Evolutionary conservation across 2,797 vertebrate species (phyloP).

Genomic region (Diglossa cyanea): DNA sequence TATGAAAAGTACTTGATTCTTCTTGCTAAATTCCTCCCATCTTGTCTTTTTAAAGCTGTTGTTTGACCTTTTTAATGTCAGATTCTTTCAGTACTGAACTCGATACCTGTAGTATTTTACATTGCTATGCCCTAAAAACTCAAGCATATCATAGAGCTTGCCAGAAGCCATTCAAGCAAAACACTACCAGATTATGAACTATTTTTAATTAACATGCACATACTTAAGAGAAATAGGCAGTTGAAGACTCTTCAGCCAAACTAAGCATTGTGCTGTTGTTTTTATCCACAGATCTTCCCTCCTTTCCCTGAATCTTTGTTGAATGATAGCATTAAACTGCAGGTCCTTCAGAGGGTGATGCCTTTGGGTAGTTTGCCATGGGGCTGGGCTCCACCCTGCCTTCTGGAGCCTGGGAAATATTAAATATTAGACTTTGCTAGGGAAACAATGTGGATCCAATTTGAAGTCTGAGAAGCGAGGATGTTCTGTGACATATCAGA

Average conservation of each 20-base stretch:
- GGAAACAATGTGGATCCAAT: not conserved
- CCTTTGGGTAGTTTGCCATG: not conserved
- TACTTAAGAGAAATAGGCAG: not conserved
- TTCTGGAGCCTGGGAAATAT: not conserved
- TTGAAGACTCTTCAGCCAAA: constrained; percentile 25
- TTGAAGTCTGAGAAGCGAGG: not conserved
- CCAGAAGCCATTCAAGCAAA: constrained; percentile 8
- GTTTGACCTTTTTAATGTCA: not conserved
- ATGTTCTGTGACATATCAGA: not conserved
- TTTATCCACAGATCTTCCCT: not conserved
- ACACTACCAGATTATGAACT: not conserved
- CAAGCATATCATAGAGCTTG: not conserved
- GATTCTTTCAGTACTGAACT: not conserved
- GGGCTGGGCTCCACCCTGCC: not conserved
- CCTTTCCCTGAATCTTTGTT: not conserved
- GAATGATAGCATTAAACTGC: not conserved
- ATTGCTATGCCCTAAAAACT: not conserved
- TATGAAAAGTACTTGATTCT: constrained; percentile 31
- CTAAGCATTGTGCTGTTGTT: not conserved
- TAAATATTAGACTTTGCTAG: not conserved
- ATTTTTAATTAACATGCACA: constrained; percentile 5
- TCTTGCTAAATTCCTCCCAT: not conserved
- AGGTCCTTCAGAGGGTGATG: not conserved
- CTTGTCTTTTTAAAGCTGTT: not conserved
- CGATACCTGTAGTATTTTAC: not conserved